These are phyloP conservation scores for Anolis carolinensis DNA, from an alignment of 2,113 vertebrate genomes.

Conservation along the genomic window DNA sequence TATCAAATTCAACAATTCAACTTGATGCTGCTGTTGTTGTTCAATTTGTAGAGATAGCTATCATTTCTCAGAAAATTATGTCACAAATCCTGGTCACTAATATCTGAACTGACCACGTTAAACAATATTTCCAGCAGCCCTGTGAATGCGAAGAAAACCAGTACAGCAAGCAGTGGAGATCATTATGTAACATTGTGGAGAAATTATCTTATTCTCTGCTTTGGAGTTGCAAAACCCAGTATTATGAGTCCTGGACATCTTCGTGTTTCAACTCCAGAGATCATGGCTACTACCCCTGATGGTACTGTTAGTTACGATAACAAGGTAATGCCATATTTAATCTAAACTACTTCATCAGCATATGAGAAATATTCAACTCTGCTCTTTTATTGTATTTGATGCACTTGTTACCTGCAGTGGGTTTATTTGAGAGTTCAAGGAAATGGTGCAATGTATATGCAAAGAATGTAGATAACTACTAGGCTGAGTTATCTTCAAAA, in stretches of 20 bases:
- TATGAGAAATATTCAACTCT: constrained; percentile 36
- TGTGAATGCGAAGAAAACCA: constrained; percentile 96
- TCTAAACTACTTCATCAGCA: constrained; percentile 40
- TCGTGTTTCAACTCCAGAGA: constrained; percentile 94
- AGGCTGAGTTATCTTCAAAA: background rate
- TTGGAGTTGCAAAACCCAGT: constrained; percentile 95
- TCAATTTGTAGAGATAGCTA: background rate
- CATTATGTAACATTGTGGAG: constrained; percentile 95
- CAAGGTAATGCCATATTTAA: constrained; percentile 81
- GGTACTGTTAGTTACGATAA: constrained; percentile 95
- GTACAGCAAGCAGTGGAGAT: constrained; percentile 87
- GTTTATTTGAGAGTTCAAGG: background rate
- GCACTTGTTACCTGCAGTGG: background rate
- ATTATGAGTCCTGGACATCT: constrained; percentile 98
- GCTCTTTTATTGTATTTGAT: background rate
- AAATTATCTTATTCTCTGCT: constrained; percentile 97
- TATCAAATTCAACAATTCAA: too few species aligned
- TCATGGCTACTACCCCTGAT: constrained; percentile 94
- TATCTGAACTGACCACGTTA: constrained; percentile 18
- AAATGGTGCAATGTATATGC: background rate
- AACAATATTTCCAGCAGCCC: constrained; percentile 84
- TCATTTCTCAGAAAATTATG: constrained; percentile 16
- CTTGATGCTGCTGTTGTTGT: background rate
- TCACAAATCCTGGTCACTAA: constrained; percentile 29
- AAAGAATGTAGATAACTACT: background rate